Base-by-base conservation (phyloP, 2,113 vertebrate genomes). In the Dryoscopus gambensis region DNA sequence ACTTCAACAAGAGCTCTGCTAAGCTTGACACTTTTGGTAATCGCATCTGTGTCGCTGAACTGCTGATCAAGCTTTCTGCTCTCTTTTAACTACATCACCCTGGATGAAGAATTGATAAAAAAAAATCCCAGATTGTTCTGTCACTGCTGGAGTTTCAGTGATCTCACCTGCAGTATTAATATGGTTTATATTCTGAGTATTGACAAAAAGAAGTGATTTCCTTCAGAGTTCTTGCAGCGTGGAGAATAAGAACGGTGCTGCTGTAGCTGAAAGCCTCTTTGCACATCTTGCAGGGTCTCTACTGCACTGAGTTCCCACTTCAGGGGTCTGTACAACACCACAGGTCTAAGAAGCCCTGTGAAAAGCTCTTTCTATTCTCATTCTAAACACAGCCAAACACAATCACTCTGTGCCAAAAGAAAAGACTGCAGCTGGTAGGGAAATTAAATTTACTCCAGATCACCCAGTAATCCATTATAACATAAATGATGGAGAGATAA, bases 391-490 rank as follows among this genome's bases (percentile, higher is more conserved):
- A 96, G 65, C 19, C 84, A 93, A 92, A 87, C 86, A 60, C 62
- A 90, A 95, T 93, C 86, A 75, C 65, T 92, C 85, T 60, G 86
- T 95, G 84, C 91, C 90, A 96, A 91, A 93, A 96, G 85, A 89
- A 96, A 91, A 89, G 79, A 68, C 87, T 89, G 88, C 89, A 95
- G 95, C 81, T 94, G 93, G 88, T 95, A 94, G 93, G 95, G 95
- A 97, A 97, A 97, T 97, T 96, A 96, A 95, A 96, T 97, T 92
- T 92, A 94, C 65, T 90, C 84, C 91, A 89, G 77, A 93, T 88
- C 86, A 96, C 87, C 92, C 84, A 97, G 87, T 90, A 97, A 96
- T 79, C 76, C 62, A 86, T 96, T 92, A 77, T 47, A 95, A 81
- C 73, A 89, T 76, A 91, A 97, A 96, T 82, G 92, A 96, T 93